Evolutionary conservation across 2,888 invertebrate species (phyloP), one percentile per base, ranked within the genome.

Genomic region (Noctua janthe): DNA sequence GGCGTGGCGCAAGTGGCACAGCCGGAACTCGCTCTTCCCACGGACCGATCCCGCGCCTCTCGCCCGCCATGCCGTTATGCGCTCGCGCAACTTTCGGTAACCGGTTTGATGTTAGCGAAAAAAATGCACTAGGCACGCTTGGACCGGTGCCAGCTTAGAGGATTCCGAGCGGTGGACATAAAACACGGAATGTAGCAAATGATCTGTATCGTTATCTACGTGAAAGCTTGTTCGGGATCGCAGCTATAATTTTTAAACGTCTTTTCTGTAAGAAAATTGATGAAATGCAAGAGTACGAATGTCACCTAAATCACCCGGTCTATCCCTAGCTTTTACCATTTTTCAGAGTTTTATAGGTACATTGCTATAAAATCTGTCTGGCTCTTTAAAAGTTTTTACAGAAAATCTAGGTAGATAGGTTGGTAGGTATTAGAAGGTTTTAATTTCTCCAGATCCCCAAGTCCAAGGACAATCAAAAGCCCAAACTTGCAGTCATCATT

Each of bases 1-100:
- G 97, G 97, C 95, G 94, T 92, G 94, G 92, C 92, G 94, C 95
- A 96, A 96, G 95, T 96, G 93, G 96, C 94, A 94, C 96, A 96
- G 95, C 96, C 97, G 96, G 97, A 96, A 95, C 96, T 96, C 91
- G 92, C 94, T 94, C 96, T 95, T 96, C 96, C 96, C 96, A 96
- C 96, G 95, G 93, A 91, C 90, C 89, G 91, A 92, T 92, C 94
- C 93, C 93, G 93, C 93, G 94, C 93, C 94, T 92, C 94, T 93
- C 93, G 92, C 94, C 93, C 85, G 89, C 87, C 88, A 86, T 86
- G 90, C 91, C 91, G 91, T 91, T 91, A 88, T 89, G 87, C 91
- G 92, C 94, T 92, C 87, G 87, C 92, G 92, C 94, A 92, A 93
- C 94, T 95, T 95, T 95, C 94, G 95, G 94, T 94, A 94, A 95